Conservation (phyloP, 1,140 invertebrate species). For the Mya arenaria region DNA sequence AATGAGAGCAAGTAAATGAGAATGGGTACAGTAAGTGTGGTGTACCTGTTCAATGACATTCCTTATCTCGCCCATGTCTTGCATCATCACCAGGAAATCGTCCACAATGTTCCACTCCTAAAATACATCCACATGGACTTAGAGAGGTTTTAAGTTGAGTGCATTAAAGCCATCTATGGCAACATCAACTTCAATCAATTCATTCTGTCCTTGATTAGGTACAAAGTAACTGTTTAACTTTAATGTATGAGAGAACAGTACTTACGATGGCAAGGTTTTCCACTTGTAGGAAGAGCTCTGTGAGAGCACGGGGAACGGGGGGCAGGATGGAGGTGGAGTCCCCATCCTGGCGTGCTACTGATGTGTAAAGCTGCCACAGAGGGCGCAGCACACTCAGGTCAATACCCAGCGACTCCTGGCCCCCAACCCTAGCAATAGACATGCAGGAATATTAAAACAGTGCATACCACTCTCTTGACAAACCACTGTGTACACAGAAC, state of each 20-base stretch:
- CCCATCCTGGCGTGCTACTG: conserved; percentile 64
- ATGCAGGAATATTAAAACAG: no score
- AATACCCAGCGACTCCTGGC: conserved; percentile 15
- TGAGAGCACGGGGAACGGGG: conserved; percentile 75
- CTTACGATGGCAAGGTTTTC: conserved; percentile 78
- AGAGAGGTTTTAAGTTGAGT: no score
- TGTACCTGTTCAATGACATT: conserved; percentile 63
- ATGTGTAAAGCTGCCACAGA: conserved; percentile 76
- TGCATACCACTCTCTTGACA: no score
- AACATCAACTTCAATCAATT: no score
- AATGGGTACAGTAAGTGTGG: no score
- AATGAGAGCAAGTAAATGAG: no score
- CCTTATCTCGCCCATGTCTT: conserved; percentile 67
- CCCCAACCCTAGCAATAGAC: no score
- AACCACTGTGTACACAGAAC: no score
- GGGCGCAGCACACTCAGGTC: conserved; percentile 75
- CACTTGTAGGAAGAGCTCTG: conserved; percentile 78
- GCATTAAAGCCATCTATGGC: no score
- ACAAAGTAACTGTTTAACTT: not conserved
- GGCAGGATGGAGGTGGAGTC: conserved; percentile 65
- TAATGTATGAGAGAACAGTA: conserved; percentile 24
- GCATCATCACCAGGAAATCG: conserved; percentile 69
- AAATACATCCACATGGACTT: conserved; percentile 19
- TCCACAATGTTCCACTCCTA: conserved; percentile 70
- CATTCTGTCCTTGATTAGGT: no score